Evolutionary conservation across 1,140 invertebrate genomes (phyloP), one percentile per base, ranked within the genome.

Genomic region (Drosophila bocki): DNA sequence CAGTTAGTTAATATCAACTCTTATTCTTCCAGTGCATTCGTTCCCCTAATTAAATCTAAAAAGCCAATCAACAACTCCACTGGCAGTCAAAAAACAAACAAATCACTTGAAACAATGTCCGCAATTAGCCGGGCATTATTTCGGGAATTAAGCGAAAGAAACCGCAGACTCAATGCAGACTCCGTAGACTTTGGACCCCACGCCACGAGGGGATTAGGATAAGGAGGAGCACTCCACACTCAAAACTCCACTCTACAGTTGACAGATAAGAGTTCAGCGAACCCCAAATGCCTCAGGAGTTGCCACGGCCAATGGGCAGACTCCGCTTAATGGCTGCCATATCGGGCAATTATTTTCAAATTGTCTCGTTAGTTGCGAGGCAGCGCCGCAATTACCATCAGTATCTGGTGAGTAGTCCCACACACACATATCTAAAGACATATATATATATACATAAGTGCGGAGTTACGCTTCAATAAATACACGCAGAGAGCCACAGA

Each of bases 291-390:
- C 45, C 42, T 33, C 41, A 42, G 37, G 33, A 69, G 56, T 61
- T 61, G 17, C 63, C 84, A 56, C 35, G 69, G 51, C 82, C 82
- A 86, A 86, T 86, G 83, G 56, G 75, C 75, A 61, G 50, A 45
- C 80, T 84, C 63, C 61, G 76, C 76, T 71, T 78, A 88, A 88
- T 87, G 84, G 80, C 72, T 64, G 84, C 84, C 77, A 78, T 87
- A 87, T 87, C 77, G 45, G 41, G 77, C 83, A 87, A 87, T 87
- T 87, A 87, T 88, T 88, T 87, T 88, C 76, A 88, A 87, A 87
- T 87, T 87, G 83, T 88, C 80, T 87, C 84, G 83, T 87, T 87
- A 88, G 83, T 61, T 88, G 80, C 47, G 71, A 80, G 82, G 45
- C 84, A 82, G 82, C 61, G 51, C 64, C 61, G 82, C 82, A 87